A percentile compares a stretch with the other conserved stretches of the same genome.
Evolutionary conservation across 1,140 invertebrate species (phyloP).

Genomic region (Brachionus koreanus): DNA sequence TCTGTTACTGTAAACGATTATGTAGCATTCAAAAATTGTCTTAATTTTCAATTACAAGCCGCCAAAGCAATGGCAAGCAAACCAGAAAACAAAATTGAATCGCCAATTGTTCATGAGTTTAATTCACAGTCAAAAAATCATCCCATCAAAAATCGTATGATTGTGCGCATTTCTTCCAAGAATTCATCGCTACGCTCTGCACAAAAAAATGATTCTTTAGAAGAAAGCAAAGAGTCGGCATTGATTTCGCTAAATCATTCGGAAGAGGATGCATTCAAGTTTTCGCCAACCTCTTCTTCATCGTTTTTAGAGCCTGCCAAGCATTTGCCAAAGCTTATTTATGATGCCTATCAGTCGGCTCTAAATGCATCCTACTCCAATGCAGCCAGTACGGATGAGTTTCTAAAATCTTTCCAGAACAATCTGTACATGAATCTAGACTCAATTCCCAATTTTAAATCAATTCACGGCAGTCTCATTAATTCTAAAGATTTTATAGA

Average conservation of each 20-base stretch:
- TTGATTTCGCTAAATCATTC: neutral
- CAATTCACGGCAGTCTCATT: conserved; percentile 16
- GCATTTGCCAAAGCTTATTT: conserved; percentile 31
- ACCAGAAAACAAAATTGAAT: neutral
- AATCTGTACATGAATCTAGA: conserved; percentile 37
- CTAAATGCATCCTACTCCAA: neutral
- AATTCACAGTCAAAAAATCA: conserved; percentile 1
- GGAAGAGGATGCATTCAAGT: neutral
- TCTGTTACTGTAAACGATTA: conserved; percentile 35
- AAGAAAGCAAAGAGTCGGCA: conserved; percentile 4
- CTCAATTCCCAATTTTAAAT: conserved; percentile 25
- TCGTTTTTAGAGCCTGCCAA: conserved; percentile 15
- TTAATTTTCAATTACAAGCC: conserved; percentile 22
- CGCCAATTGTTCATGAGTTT: neutral
- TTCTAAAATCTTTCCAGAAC: conserved; percentile 27
- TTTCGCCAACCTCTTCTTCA: neutral
- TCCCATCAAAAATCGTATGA: conserved; percentile 28
- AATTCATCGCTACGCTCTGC: neutral
- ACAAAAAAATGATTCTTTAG: neutral
- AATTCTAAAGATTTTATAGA: conserved; percentile 31
- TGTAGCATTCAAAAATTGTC: conserved; percentile 37
- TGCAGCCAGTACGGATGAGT: neutral
- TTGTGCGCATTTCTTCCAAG: conserved; percentile 23
- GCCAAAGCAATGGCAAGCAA: conserved; percentile 33
- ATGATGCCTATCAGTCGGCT: conserved; percentile 28